A percentile compares a stretch with the other conserved stretches of the same genome.
These are phyloP conservation scores for Molossus molossus DNA, from an alignment of 2,797 vertebrate species.

Conservation along the genomic window DNA sequence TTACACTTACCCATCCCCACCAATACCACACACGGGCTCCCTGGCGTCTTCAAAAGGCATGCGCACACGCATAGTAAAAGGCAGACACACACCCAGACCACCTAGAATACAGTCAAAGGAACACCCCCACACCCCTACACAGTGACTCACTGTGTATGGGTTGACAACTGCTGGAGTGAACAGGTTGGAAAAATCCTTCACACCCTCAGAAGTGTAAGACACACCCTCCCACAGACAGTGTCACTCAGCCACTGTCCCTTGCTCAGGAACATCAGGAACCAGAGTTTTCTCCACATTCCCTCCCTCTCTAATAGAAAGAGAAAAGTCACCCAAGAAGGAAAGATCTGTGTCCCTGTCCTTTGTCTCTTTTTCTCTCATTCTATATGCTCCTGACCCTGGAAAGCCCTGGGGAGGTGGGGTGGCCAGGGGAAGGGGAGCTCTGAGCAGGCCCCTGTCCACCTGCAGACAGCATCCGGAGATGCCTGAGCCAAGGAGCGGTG, in stretches of 20 bases:
- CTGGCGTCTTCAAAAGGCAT: slow-evolving; percentile 44
- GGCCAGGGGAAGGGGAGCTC: not conserved
- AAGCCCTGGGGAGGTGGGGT: not conserved
- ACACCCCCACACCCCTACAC: slow-evolving; percentile 65
- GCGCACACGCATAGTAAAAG: slow-evolving; percentile 64
- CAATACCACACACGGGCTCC: not conserved
- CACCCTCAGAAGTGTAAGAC: slow-evolving; percentile 77
- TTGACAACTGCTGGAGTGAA: slow-evolving; percentile 52
- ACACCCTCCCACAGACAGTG: slow-evolving; percentile 74
- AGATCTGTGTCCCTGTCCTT: slow-evolving; percentile 2
- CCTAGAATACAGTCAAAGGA: slow-evolving; percentile 64
- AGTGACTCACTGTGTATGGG: slow-evolving; percentile 83
- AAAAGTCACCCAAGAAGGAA: slow-evolving; percentile 57
- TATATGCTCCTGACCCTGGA: not conserved
- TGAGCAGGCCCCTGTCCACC: slow-evolving; percentile 56
- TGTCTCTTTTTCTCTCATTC: slow-evolving; percentile 39
- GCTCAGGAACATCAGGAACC: slow-evolving; percentile 43
- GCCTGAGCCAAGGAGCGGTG: slow-evolving; percentile 93
- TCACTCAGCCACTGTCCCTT: slow-evolving; percentile 72
- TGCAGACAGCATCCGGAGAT: slow-evolving; percentile 95
- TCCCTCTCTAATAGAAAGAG: slow-evolving; percentile 41
- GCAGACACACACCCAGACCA: slow-evolving; percentile 68
- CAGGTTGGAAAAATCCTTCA: slow-evolving; percentile 78
- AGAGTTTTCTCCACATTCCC: slow-evolving; percentile 33
- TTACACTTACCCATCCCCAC: slow-evolving; percentile 70